phyloP scores from a whole-genome alignment of 2,888 invertebrate species.

The Drosophila tanythrix region DNA sequence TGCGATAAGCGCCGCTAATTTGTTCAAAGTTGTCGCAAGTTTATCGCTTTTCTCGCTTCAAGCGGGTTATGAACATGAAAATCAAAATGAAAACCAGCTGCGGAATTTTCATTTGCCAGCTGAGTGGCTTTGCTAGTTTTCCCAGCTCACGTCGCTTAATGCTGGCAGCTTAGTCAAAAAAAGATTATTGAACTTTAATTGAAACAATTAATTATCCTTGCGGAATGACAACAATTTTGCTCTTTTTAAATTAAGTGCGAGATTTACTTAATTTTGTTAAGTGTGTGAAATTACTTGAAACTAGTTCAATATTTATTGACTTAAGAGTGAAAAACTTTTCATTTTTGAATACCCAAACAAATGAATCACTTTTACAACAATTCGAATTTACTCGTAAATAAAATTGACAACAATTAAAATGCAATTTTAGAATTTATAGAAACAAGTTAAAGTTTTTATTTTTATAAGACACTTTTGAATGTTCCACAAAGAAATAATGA shows the following conservation, averaged over 20 bases:
- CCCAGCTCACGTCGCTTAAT: slow-evolving; percentile 44
- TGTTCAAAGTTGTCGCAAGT: slow-evolving; percentile 75
- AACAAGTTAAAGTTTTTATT: not conserved
- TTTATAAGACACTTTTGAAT: not conserved
- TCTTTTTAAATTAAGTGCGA: not conserved
- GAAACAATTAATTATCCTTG: slow-evolving; percentile 6
- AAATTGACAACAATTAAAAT: not conserved
- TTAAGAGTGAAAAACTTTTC: not conserved
- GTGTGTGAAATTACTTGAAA: not conserved
- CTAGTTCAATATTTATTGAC: not conserved
- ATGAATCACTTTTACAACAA: not conserved
- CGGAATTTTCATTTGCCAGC: slow-evolving; percentile 56
- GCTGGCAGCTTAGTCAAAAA: slow-evolving; percentile 27
- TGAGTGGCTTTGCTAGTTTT: slow-evolving; percentile 44
- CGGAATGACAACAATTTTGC: not conserved
- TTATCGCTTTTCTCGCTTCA: slow-evolving; percentile 18
- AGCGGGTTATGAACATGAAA: slow-evolving; percentile 29
- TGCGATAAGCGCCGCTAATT: slow-evolving; percentile 75
- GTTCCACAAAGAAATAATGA: not conserved
- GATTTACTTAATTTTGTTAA: not conserved
- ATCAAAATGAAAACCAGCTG: slow-evolving; percentile 37
- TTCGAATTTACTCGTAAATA: not conserved
- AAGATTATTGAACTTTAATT: slow-evolving; percentile 44
- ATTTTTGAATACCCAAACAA: too few species aligned
- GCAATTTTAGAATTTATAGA: not conserved